These are phyloP conservation scores for Trichoplusia ni DNA, from an alignment of 1,140 invertebrate species.

Conservation along the genomic window DNA sequence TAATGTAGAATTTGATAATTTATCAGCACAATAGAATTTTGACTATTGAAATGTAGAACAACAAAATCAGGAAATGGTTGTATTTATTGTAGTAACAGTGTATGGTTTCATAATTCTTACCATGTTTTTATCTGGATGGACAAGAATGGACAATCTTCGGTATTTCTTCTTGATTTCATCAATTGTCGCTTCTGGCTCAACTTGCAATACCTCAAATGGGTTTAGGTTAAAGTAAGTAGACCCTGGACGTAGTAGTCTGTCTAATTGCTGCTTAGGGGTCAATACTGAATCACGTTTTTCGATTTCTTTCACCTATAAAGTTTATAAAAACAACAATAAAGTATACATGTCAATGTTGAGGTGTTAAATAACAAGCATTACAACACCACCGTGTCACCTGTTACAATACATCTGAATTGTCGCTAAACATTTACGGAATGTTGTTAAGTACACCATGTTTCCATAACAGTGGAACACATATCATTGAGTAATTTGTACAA, in stretches of 20 bases:
- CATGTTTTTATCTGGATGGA: constrained; percentile 98
- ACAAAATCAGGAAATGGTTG: too few relatives aligned
- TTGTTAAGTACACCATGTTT: too few relatives aligned
- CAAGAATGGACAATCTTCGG: constrained; percentile 96
- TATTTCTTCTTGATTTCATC: constrained; percentile 99
- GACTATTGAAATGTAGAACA: not conserved
- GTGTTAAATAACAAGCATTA: too few relatives aligned
- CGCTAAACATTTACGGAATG: too few relatives aligned
- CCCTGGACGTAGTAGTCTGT: constrained; percentile 94
- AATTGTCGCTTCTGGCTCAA: constrained; percentile 93
- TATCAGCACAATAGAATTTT: too few relatives aligned
- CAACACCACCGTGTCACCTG: too few relatives aligned
- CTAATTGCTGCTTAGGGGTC: constrained; percentile 97
- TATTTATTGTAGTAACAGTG: too few relatives aligned
- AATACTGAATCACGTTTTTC: constrained; percentile 95
- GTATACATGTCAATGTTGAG: not conserved
- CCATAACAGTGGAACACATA: too few relatives aligned
- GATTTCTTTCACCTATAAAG: constrained; percentile 95
- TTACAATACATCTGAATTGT: too few relatives aligned
- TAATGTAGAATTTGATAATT: too few relatives aligned
- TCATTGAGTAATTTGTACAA: too few relatives aligned
- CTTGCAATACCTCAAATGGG: constrained; percentile 97
- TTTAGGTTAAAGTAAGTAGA: constrained; percentile 98
- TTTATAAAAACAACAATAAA: not conserved
- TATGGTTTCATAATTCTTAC: constrained; percentile 62